phyloP scores from a whole-genome alignment of 2,888 invertebrate species.

The Lymantria monacha region DNA sequence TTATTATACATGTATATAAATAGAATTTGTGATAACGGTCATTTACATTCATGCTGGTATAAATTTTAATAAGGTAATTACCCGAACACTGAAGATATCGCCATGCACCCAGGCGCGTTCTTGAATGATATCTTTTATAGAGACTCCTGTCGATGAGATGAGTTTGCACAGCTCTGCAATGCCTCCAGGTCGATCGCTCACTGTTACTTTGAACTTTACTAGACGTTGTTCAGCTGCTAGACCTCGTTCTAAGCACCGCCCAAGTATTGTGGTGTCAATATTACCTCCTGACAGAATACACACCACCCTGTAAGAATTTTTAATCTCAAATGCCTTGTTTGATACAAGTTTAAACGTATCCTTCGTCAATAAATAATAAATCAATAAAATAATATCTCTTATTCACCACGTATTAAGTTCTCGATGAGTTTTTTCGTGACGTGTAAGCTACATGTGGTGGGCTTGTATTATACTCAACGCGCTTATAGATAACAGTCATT shows the following conservation, averaged over 20 bases:
- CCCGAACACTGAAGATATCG: conserved; percentile 88
- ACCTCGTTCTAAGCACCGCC: conserved; percentile 93
- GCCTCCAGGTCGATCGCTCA: conserved; percentile 93
- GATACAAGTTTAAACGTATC: too few species aligned
- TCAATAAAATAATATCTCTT: too few species aligned
- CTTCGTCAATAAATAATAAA: too few species aligned
- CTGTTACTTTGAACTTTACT: conserved; percentile 82
- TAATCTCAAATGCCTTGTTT: background rate
- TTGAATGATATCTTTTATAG: conserved; percentile 97
- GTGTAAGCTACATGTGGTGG: too few species aligned
- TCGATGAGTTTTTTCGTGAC: too few species aligned
- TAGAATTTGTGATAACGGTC: too few species aligned
- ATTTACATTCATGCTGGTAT: too few species aligned
- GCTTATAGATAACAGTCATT: too few species aligned
- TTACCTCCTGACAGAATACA: conserved; percentile 93
- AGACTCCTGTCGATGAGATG: conserved; percentile 89
- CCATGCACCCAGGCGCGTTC: conserved; percentile 96
- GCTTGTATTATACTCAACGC: too few species aligned
- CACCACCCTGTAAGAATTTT: conserved; percentile 84
- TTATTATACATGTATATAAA: too few species aligned
- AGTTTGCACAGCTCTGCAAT: conserved; percentile 92
- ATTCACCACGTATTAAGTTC: too few species aligned
- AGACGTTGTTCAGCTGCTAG: conserved; percentile 92
- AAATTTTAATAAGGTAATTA: conserved; percentile 15
- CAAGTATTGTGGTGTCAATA: conserved; percentile 95